Evolutionary conservation across 2,797 vertebrate genomes (phyloP).

Genomic region (Eidolon dupreanum): DNA sequence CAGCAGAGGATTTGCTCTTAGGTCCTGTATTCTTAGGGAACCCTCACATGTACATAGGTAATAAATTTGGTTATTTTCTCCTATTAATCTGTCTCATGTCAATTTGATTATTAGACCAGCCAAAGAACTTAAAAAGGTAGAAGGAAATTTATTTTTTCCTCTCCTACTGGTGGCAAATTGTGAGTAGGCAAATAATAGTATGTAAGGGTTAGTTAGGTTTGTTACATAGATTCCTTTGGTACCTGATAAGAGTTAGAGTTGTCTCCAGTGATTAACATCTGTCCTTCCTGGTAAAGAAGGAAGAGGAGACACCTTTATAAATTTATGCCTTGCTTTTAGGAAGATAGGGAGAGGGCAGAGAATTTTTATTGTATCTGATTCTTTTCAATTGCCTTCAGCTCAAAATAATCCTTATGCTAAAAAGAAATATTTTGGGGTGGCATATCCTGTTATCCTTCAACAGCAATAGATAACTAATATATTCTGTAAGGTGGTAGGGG

Average conservation of each 20-base stretch:
- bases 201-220: background rate
- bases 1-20: background rate
- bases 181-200: background rate
- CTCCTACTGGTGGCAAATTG: background rate
- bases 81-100: background rate
- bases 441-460: background rate
- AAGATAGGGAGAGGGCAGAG: background rate
- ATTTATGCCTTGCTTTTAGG: background rate
- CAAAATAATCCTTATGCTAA: background rate
- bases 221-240: background rate
- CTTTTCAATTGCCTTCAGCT: background rate
- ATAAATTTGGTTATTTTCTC: background rate
- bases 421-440: background rate
- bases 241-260: background rate
- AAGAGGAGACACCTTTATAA: background rate
- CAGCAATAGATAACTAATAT: background rate
- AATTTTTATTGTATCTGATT: background rate
- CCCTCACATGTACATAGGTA: background rate
- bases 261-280: background rate
- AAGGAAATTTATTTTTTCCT: background rate
- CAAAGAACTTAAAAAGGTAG: background rate
- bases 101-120: background rate
- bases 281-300: background rate
- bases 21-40: background rate
- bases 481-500: background rate